Percentiles rank a stretch among this genome's conserved stretches.
These are phyloP conservation scores for Glossophaga mutica DNA, from an alignment of 2,797 vertebrate genomes.

Conservation along the genomic window DNA sequence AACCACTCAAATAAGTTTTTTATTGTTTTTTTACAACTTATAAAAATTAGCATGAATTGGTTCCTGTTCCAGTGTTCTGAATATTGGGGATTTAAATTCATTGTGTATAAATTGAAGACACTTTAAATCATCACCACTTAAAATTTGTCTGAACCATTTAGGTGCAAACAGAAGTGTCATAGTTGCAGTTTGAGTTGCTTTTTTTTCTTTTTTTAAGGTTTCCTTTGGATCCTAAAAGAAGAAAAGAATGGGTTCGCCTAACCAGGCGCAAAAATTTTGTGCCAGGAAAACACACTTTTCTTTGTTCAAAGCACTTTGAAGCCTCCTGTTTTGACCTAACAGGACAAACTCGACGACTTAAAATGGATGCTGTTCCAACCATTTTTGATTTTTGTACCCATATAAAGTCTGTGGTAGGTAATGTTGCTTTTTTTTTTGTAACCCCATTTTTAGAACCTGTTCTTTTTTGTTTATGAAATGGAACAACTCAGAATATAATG, in stretches of 20 bases:
- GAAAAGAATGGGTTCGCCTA: conserved; percentile 70
- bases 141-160: conserved; percentile 39
- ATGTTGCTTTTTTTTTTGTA: conserved; percentile 22
- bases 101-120: not conserved
- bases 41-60: conserved; percentile 36
- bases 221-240: conserved; percentile 73
- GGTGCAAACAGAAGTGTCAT: conserved; percentile 12
- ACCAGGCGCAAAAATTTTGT: conserved; percentile 74
- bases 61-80: conserved; percentile 25
- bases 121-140: conserved; percentile 4
- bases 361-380: conserved; percentile 80
- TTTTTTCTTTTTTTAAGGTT: conserved; percentile 68
- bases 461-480: conserved; percentile 32
- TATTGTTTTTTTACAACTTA: conserved; percentile 18
- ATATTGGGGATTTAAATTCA: not conserved
- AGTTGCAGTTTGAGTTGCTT: conserved; percentile 52
- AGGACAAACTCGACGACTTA: conserved; percentile 75
- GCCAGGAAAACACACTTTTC: conserved; percentile 75
- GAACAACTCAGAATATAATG: not conserved
- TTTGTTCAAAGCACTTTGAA: conserved; percentile 76
- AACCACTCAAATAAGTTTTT: not conserved
- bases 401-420: conserved; percentile 75
- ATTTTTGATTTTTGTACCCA: conserved; percentile 81
- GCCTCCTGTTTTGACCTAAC: conserved; percentile 75
- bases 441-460: not conserved